Conservation (phyloP, 2,113 vertebrate genomes). For the Oryzias melastigma region DNA sequence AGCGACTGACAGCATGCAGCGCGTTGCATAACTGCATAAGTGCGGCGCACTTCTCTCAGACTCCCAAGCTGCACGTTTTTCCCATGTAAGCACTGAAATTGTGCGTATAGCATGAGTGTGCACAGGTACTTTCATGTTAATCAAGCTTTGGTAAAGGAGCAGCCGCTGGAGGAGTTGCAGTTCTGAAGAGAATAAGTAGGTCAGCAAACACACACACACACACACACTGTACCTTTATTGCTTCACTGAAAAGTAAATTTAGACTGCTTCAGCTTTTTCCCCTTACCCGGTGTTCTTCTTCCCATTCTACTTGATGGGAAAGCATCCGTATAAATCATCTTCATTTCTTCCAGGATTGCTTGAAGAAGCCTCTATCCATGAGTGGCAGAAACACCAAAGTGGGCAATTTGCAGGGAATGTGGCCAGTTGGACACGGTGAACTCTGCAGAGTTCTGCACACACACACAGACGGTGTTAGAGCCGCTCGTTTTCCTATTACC, state of each 20-base stretch:
- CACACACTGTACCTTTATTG: slow-evolving; percentile 45
- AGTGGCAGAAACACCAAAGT: slow-evolving; percentile 28
- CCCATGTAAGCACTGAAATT: slow-evolving; percentile 5
- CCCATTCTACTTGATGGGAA: slow-evolving; percentile 23
- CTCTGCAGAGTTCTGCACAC: slow-evolving; percentile 20
- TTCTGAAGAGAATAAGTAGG: slow-evolving; percentile 54
- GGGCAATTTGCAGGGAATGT: slow-evolving; percentile 21
- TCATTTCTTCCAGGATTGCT: slow-evolving; percentile 27
- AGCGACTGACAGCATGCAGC: too few species aligned
- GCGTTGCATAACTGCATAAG: too few species aligned
- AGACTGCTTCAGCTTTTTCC: slow-evolving; percentile 30
- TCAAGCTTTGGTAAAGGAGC: slow-evolving; percentile 36
- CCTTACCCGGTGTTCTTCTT: slow-evolving; percentile 5
- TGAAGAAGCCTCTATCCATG: slow-evolving; percentile 16
- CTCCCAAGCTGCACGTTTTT: not conserved
- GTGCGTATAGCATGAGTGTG: not conserved
- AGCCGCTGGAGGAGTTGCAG: slow-evolving; percentile 47
- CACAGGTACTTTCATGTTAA: slow-evolving; percentile 25
- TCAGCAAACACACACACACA: slow-evolving; percentile 42
- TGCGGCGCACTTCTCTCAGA: not conserved
- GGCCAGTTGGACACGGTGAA: slow-evolving; percentile 19
- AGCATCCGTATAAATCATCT: slow-evolving; percentile 28
- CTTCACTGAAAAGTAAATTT: slow-evolving; percentile 52
- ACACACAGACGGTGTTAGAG: slow-evolving; percentile 4
- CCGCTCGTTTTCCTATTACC: slow-evolving; percentile 34